Percentiles rank a stretch among this genome's conserved stretches.
These are phyloP conservation scores for Serranus cabrilla DNA, from an alignment of 2,797 vertebrate species.

Conservation along the genomic window DNA sequence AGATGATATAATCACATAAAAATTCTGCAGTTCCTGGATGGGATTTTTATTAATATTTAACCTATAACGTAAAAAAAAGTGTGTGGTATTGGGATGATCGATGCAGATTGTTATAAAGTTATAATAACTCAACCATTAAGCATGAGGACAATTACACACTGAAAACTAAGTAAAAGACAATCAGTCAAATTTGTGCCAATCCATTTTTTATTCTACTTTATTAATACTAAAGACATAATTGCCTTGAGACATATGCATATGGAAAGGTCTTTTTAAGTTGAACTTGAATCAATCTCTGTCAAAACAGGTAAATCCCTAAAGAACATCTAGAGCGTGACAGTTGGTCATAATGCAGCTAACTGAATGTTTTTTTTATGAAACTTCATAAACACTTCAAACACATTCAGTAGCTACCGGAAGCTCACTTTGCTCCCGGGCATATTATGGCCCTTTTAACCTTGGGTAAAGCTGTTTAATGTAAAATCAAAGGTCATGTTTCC, in stretches of 20 bases:
- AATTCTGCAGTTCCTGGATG: not conserved
- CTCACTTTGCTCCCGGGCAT: conserved; percentile 1
- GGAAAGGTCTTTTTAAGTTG: not conserved
- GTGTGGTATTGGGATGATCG: not conserved
- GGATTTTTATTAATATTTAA: not conserved
- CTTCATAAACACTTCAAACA: no score
- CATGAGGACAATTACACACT: no score
- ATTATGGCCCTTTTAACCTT: conserved; percentile 37
- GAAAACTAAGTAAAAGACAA: no score
- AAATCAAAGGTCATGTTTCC: conserved; percentile 37
- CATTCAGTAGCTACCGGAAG: not conserved
- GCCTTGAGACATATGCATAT: not conserved
- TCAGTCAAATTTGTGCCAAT: not conserved
- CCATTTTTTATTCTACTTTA: not conserved
- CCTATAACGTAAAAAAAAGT: not conserved
- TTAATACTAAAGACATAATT: not conserved
- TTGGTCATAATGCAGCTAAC: not conserved
- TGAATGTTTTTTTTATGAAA: not conserved
- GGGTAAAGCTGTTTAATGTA: conserved; percentile 8
- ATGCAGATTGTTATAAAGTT: no score
- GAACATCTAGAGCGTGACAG: not conserved
- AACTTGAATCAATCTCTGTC: not conserved
- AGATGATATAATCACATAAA: not conserved
- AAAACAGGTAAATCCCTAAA: not conserved
- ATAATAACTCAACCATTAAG: no score